Base-by-base conservation (phyloP, 1,140 invertebrate species). In the Paraescarpia echinospica region DNA sequence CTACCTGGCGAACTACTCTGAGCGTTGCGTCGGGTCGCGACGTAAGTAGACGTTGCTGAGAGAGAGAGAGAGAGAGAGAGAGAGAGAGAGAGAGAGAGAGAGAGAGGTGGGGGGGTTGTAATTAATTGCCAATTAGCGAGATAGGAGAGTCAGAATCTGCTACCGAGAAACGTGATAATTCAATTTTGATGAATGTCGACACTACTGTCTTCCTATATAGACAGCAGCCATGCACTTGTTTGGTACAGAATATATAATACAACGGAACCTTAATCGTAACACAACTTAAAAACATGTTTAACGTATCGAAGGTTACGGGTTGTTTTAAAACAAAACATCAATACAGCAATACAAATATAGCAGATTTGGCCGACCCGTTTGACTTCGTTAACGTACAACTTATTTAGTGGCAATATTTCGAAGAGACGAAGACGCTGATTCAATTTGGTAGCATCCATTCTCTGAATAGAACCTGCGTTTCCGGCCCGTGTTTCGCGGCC, bases 121-220 rank as follows among this genome's bases (percentile, higher is more conserved):
- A 77, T 77, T 77, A 77, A 77, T 77, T 77, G 59, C 59, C 59
- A 77, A 77, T 77, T 77, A 77, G 59, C 59, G 59, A 77, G 59
- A 77, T 18, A 77, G 12, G 9, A 27, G 59, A 77, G 59, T 27
- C 18, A 77, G 59, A 77, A 77, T 77, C 59, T 77, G 59, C 59
- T 77, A 77, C 59, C 59, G 27, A 77, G 59, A 77, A 77, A 77
- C 59, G 59, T 5, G 59, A 77, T 27, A 18, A 77, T 77, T 77
- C 59, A 77, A 77, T 77, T 77, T 77, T 14, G 59, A 77, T 18
- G 27, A 77, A 77, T 77, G 59, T 77, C 59, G 59, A 12, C 22
- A 31, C 59, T 14, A 77, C 59, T 27, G 22, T 77, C 2, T 77
- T 18, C 59, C 14, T 31, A 77, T 77, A 77, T 27, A 77, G 27